Percentiles rank a stretch among this genome's conserved stretches.
These are phyloP conservation scores for Pseudochromis fuscus DNA, from an alignment of 2,797 vertebrate species.

Conservation along the genomic window DNA sequence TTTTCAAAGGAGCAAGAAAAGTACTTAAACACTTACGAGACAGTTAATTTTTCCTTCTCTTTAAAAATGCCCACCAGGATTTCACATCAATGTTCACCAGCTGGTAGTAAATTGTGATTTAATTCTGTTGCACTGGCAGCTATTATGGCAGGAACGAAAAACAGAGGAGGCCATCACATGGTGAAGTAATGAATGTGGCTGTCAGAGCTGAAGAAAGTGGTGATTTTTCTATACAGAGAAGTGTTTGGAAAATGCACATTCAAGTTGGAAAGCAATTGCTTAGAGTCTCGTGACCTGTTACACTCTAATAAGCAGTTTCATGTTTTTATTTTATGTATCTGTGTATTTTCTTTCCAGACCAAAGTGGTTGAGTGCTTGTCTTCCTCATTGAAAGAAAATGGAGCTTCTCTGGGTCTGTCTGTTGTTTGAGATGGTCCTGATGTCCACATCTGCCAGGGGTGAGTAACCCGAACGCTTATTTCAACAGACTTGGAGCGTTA, in stretches of 20 bases:
- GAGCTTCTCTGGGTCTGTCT: conserved; percentile 62
- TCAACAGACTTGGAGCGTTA: neutral
- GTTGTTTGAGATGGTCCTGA: conserved; percentile 67
- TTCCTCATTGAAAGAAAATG: conserved; percentile 52
- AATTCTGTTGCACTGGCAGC: conserved; percentile 5
- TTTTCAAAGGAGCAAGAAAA: too few species aligned
- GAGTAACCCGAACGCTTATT: conserved; percentile 44
- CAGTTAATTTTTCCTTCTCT: too few species aligned
- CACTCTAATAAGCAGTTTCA: neutral
- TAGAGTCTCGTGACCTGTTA: neutral
- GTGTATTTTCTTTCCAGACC: conserved; percentile 37
- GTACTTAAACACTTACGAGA: too few species aligned
- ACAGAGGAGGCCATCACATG: neutral
- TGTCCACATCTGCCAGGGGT: conserved; percentile 74
- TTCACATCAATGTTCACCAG: conserved; percentile 6
- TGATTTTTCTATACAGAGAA: neutral
- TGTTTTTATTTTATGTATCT: neutral
- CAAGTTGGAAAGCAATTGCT: neutral
- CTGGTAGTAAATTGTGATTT: too few species aligned
- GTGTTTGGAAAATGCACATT: neutral
- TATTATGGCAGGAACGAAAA: neutral
- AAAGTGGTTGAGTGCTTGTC: neutral
- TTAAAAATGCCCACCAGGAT: conserved; percentile 10
- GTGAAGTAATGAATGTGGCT: conserved; percentile 22
- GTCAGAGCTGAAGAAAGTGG: neutral